These are phyloP conservation scores for Oegoconia quadripuncta DNA, from an alignment of 2,888 invertebrate species.

Conservation along the genomic window DNA sequence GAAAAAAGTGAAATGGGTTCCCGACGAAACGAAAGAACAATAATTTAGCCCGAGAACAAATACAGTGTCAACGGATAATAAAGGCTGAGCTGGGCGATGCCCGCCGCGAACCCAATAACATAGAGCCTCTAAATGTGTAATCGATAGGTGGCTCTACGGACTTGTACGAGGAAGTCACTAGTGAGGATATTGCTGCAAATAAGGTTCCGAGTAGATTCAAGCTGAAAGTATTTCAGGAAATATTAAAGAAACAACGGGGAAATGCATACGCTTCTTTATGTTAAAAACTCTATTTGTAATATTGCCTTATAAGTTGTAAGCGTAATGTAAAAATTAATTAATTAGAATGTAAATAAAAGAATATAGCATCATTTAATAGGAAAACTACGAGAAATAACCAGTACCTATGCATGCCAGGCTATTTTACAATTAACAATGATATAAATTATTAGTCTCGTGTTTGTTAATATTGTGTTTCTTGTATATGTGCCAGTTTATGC, in stretches of 20 bases:
- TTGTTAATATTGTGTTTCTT: no score
- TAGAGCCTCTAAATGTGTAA: conserved; percentile 41
- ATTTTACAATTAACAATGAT: no score
- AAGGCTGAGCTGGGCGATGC: conserved; percentile 44
- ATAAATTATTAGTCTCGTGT: no score
- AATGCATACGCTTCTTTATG: conserved; percentile 26
- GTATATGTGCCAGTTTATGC: no score
- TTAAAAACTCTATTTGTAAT: neutral
- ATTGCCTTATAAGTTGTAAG: no score
- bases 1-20: conserved; percentile 34
- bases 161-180: conserved; percentile 38
- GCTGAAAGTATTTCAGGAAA: conserved; percentile 41
- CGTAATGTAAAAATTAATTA: no score
- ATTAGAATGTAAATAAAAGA: no score
- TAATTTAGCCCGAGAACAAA: conserved; percentile 55
- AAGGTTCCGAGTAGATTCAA: conserved; percentile 35
- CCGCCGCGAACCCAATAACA: conserved; percentile 47
- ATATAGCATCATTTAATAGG: no score
- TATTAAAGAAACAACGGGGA: conserved; percentile 32
- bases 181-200: conserved; percentile 45
- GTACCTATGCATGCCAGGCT: no score
- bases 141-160: conserved; percentile 35
- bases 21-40: conserved; percentile 36
- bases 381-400: no score
- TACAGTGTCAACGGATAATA: conserved; percentile 59